Evolutionary conservation across 1,140 invertebrate genomes (phyloP).

Genomic region (Aphaenogaster rudis): DNA sequence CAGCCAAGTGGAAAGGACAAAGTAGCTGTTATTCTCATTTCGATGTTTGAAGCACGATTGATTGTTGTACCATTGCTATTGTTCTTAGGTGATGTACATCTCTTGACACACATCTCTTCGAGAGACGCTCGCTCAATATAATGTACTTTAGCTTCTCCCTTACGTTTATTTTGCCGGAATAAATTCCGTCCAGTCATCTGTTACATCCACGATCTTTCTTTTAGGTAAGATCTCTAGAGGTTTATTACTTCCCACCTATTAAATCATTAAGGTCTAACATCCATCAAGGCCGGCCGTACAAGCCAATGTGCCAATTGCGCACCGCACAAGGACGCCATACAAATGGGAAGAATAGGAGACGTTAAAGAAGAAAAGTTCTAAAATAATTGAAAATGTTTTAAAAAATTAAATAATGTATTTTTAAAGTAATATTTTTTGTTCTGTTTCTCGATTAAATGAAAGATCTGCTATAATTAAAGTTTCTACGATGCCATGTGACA

Average conservation of each 20-base stretch:
- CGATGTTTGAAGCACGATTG: background rate
- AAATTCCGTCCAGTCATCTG: constrained; percentile 5
- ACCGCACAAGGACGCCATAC: background rate
- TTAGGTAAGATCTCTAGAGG: constrained; percentile 69
- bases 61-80: background rate
- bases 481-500: background rate
- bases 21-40: background rate
- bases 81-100: background rate
- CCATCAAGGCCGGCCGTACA: background rate
- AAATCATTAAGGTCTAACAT: constrained; percentile 65
- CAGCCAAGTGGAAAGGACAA: background rate
- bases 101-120: background rate
- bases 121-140: background rate
- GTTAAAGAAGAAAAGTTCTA: background rate
- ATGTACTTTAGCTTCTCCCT: background rate
- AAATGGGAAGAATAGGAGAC: background rate
- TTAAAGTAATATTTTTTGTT: constrained; percentile 9
- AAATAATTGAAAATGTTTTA: constrained; percentile 13
- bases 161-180: background rate
- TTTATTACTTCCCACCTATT: constrained; percentile 63
- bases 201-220: constrained; percentile 30
- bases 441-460: background rate
- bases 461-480: background rate
- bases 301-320: constrained; percentile 3
- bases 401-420: background rate